Evolutionary conservation across 2,888 invertebrate genomes (phyloP).

Genomic region (Frankliniella fusca): DNA sequence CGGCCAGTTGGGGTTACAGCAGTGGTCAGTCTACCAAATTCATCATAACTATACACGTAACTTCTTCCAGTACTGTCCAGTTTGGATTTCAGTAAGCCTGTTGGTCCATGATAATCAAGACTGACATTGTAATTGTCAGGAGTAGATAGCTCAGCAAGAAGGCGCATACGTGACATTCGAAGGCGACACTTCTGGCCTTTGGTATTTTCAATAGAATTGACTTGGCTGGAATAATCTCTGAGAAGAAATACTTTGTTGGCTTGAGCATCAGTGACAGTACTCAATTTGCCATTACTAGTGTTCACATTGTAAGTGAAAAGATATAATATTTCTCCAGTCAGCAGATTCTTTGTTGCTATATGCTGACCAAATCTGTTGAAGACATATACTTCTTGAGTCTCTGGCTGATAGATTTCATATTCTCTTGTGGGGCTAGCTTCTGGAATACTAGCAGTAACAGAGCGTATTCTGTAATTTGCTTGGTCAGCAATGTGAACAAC

Average conservation of each 20-base stretch:
- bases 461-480: slow-evolving; percentile 80
- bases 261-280: slow-evolving; percentile 88
- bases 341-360: slow-evolving; percentile 84
- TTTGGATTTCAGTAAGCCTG: slow-evolving; percentile 82
- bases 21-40: slow-evolving; percentile 84
- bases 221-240: slow-evolving; percentile 78
- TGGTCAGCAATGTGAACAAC: slow-evolving; percentile 94
- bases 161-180: slow-evolving; percentile 87
- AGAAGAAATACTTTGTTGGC: slow-evolving; percentile 82
- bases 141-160: slow-evolving; percentile 83
- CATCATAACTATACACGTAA: slow-evolving; percentile 91
- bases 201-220: slow-evolving; percentile 90
- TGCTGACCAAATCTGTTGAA: slow-evolving; percentile 95
- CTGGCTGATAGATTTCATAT: slow-evolving; percentile 90
- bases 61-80: slow-evolving; percentile 85
- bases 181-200: slow-evolving; percentile 88
- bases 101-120: slow-evolving; percentile 88
- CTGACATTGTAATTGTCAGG: slow-evolving; percentile 92
- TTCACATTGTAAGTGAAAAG: slow-evolving; percentile 94
- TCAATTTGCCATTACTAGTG: slow-evolving; percentile 91
- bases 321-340: slow-evolving; percentile 91
- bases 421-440: slow-evolving; percentile 77
- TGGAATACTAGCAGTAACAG: slow-evolving; percentile 84
- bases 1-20: slow-evolving; percentile 95
- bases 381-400: slow-evolving; percentile 86